Percentiles rank a stretch among this genome's conserved stretches.
Conservation (phyloP, 1,140 invertebrate species). For the Drosophila sproati region DNA sequence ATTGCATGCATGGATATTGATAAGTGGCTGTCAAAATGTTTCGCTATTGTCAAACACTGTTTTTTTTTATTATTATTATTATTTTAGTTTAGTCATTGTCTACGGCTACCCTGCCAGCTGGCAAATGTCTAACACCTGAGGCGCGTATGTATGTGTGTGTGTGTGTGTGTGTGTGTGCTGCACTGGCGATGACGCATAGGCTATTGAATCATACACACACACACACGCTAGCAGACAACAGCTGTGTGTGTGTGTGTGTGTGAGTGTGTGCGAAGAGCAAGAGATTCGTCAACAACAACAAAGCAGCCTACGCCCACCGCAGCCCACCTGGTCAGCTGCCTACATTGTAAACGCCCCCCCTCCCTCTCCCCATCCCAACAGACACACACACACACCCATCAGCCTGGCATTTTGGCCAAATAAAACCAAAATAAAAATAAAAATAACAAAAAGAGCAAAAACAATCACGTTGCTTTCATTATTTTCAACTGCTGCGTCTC, state of each 20-base stretch:
- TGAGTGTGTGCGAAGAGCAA: constrained; percentile 12
- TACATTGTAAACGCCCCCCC: not conserved
- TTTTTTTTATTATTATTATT: not conserved
- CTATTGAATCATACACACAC: constrained; percentile 42
- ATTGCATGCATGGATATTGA: not conserved
- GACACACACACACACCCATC: constrained; percentile 42
- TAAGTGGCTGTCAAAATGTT: constrained; percentile 20
- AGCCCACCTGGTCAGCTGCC: constrained; percentile 29
- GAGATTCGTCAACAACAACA: constrained; percentile 40
- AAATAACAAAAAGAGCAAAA: constrained; percentile 23
- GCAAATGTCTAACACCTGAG: constrained; percentile 38
- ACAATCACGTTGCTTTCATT: constrained; percentile 52
- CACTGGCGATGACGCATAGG: constrained; percentile 47
- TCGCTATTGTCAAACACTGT: constrained; percentile 9
- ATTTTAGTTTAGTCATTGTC: constrained; percentile 45
- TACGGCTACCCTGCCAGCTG: constrained; percentile 44
- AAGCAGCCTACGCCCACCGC: constrained; percentile 44
- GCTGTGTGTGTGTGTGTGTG: not conserved
- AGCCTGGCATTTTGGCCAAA: constrained; percentile 47
- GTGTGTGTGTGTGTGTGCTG: not conserved
- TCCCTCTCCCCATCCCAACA: not conserved
- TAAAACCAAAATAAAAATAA: constrained; percentile 40
- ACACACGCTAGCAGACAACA: not conserved
- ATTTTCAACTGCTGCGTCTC: constrained; percentile 47
- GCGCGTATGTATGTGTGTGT: not conserved